phyloP scores from a whole-genome alignment of 2,113 vertebrate species.

The Brachionichthys hirsutus region DNA sequence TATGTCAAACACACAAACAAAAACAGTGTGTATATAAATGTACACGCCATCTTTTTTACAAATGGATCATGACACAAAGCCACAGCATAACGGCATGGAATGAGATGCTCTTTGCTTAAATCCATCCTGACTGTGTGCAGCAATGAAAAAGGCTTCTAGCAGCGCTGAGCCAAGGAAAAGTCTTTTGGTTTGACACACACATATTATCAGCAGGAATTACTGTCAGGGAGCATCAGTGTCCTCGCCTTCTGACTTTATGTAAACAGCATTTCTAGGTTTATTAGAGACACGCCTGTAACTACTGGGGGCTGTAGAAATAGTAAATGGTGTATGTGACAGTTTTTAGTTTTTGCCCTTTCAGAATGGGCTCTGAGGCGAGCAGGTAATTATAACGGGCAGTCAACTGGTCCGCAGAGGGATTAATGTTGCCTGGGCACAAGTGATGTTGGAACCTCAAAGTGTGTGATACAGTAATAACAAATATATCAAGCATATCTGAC shows the following conservation, averaged over 20 bases:
- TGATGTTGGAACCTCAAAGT: conserved; percentile 14
- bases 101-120: conserved; percentile 10
- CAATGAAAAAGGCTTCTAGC: conserved; percentile 22
- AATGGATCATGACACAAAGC: conserved; percentile 11
- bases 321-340: conserved; percentile 48
- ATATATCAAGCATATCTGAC: too few species aligned
- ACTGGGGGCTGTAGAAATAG: conserved; percentile 34
- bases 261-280: conserved; percentile 55
- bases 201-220: conserved; percentile 49
- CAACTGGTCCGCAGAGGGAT: conserved; percentile 3
- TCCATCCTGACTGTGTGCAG: conserved; percentile 33
- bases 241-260: conserved; percentile 41
- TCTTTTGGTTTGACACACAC: conserved; percentile 31
- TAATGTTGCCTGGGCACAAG: background rate
- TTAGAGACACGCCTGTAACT: conserved; percentile 46
- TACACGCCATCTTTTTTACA: conserved; percentile 9
- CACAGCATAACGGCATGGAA: conserved; percentile 11
- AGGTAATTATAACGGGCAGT: conserved; percentile 43
- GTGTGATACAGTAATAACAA: conserved; percentile 11
- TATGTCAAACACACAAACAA: background rate
- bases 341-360: conserved; percentile 48
- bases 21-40: background rate
- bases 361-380: conserved; percentile 38
- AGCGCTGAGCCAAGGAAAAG: conserved; percentile 42
- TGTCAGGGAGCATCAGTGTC: conserved; percentile 60